Conservation (phyloP, 2,888 invertebrate genomes). For the Parnassius orleans region DNA sequence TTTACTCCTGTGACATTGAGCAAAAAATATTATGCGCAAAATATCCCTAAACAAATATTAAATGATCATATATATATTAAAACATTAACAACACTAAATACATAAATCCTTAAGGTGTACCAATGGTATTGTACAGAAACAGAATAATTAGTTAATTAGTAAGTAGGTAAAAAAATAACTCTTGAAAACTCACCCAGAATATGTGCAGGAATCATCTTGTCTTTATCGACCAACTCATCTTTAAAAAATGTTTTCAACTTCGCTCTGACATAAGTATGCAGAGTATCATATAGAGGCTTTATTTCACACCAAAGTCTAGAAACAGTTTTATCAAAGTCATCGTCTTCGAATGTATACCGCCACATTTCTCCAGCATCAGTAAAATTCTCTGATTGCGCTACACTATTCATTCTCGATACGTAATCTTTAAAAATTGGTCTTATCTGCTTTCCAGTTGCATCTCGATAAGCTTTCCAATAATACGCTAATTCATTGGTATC, state of each 20-base stretch:
- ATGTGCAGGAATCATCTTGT: slow-evolving; percentile 85
- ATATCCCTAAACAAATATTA: no score
- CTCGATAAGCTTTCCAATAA: slow-evolving; percentile 84
- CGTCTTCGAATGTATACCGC: slow-evolving; percentile 69
- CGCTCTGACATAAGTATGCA: slow-evolving; percentile 83
- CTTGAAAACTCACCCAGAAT: slow-evolving; percentile 77
- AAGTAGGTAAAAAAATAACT: neutral
- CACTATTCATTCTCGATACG: slow-evolving; percentile 82
- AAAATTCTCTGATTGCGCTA: slow-evolving; percentile 78
- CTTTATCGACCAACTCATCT: slow-evolving; percentile 58
- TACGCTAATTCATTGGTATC: slow-evolving; percentile 82
- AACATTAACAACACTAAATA: no score
- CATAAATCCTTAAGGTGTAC: no score
- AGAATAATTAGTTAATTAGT: no score
- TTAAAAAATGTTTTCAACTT: slow-evolving; percentile 78
- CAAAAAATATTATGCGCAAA: no score
- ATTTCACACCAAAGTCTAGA: slow-evolving; percentile 79
- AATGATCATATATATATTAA: no score
- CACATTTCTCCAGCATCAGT: slow-evolving; percentile 73
- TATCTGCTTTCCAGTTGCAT: slow-evolving; percentile 83
- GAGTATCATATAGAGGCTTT: slow-evolving; percentile 82
- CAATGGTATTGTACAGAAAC: no score
- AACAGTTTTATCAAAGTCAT: slow-evolving; percentile 64
- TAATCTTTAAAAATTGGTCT: slow-evolving; percentile 81
- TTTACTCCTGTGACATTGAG: no score